phyloP scores from a whole-genome alignment of 1,140 invertebrate species.

The Cotesia glomerata region DNA sequence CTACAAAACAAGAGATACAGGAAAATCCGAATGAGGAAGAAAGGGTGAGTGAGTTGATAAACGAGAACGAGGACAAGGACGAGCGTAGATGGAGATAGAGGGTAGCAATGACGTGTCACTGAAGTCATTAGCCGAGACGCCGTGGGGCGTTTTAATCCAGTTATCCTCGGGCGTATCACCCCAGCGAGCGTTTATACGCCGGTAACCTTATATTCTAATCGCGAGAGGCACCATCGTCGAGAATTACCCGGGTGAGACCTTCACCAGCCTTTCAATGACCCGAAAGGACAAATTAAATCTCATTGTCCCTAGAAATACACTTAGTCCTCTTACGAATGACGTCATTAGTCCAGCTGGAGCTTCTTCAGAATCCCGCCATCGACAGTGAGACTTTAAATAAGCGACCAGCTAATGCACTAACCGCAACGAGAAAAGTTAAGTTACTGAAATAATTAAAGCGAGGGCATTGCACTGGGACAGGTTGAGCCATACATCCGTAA shows the following conservation, averaged over 20 bases:
- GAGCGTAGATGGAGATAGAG: background rate
- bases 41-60: too few species aligned
- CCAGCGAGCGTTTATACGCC: slow-evolving; percentile 11
- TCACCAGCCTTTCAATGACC: background rate
- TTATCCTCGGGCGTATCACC: slow-evolving; percentile 31
- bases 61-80: background rate
- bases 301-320: background rate
- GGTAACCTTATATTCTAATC: slow-evolving; percentile 31
- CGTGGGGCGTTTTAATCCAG: slow-evolving; percentile 35
- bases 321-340: background rate
- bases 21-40: too few species aligned
- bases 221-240: background rate
- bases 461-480: background rate
- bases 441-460: background rate
- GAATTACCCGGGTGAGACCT: background rate
- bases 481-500: background rate
- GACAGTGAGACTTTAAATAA: background rate
- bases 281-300: background rate
- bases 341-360: background rate
- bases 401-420: background rate
- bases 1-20: too few species aligned
- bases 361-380: too few species aligned
- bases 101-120: slow-evolving; percentile 35
- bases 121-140: slow-evolving; percentile 33
- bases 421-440: background rate